Evolutionary conservation across 2,113 vertebrate species (phyloP).

Genomic region (Nesogale talazaci): DNA sequence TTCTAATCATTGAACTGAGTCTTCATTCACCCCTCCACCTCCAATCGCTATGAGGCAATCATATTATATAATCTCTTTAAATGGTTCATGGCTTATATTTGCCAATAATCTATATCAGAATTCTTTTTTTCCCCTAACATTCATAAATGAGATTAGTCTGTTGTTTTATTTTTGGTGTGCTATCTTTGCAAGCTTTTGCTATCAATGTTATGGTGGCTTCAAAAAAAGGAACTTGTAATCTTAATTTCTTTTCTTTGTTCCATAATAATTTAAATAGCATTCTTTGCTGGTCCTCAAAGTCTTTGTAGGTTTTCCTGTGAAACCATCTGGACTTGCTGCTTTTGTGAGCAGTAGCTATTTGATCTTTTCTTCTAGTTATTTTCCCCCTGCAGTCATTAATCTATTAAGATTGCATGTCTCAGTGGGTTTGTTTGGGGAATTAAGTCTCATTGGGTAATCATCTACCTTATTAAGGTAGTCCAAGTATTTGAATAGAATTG

Average conservation of each 20-base stretch:
- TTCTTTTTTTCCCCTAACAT: not conserved
- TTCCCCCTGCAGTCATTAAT: not conserved
- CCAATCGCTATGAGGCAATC: not conserved
- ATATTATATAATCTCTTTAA: not conserved
- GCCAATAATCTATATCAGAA: not conserved
- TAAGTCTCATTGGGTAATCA: constrained; percentile 9
- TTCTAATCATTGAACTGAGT: not conserved
- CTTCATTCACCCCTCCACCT: too few species aligned
- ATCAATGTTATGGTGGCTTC: not conserved
- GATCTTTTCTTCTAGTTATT: not conserved
- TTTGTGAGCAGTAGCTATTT: constrained; percentile 21
- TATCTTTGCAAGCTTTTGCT: constrained; percentile 17
- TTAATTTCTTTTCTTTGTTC: constrained; percentile 47
- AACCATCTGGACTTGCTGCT: constrained; percentile 53
- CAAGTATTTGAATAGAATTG: constrained; percentile 30
- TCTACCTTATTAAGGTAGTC: constrained; percentile 9
- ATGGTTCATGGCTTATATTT: not conserved
- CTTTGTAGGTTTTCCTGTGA: constrained; percentile 48
- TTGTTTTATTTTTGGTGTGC: constrained; percentile 36
- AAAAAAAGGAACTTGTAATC: constrained; percentile 31
- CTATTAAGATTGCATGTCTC: constrained; percentile 35
- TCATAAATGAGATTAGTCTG: not conserved
- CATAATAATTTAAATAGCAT: constrained; percentile 52
- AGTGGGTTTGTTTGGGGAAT: constrained; percentile 32
- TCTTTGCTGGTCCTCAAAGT: constrained; percentile 42